These are phyloP conservation scores for Camelus dromedarius DNA, from an alignment of 2,113 vertebrate species.

Conservation along the genomic window DNA sequence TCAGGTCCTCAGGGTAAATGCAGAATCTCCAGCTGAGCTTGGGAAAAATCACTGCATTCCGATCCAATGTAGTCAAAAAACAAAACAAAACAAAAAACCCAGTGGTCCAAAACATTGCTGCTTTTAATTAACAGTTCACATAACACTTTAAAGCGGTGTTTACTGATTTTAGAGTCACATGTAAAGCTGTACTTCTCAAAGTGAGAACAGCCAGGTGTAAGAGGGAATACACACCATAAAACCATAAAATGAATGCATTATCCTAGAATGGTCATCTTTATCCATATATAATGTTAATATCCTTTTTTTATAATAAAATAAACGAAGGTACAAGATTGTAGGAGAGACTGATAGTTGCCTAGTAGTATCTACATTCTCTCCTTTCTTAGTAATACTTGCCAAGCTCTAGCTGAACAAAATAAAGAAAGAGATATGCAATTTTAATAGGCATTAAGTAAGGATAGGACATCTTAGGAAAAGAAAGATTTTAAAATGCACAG, in stretches of 20 bases:
- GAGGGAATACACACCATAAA: background rate
- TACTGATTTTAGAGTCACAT: background rate
- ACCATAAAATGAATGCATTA: background rate
- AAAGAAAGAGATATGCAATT: background rate
- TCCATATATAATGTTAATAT: background rate
- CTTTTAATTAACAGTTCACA: slow-evolving; percentile 3
- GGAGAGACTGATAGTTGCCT: background rate
- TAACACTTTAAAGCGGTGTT: background rate
- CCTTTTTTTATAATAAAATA: background rate
- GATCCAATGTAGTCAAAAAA: background rate
- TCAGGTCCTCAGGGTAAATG: background rate
- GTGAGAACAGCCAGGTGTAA: background rate
- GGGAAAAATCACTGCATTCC: slow-evolving; percentile 4
- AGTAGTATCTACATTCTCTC: background rate
- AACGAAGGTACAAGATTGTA: background rate
- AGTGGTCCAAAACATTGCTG: background rate
- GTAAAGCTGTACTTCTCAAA: slow-evolving; percentile 1
- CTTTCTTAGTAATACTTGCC: background rate
- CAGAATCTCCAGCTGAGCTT: background rate
- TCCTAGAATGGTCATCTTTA: background rate
- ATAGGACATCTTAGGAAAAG: background rate
- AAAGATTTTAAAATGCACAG: background rate
- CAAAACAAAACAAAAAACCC: background rate
- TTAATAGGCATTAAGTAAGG: background rate
- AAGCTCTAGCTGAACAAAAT: background rate